Evolutionary conservation across 2,888 invertebrate genomes (phyloP).

Genomic region (Drosophila pegasa): DNA sequence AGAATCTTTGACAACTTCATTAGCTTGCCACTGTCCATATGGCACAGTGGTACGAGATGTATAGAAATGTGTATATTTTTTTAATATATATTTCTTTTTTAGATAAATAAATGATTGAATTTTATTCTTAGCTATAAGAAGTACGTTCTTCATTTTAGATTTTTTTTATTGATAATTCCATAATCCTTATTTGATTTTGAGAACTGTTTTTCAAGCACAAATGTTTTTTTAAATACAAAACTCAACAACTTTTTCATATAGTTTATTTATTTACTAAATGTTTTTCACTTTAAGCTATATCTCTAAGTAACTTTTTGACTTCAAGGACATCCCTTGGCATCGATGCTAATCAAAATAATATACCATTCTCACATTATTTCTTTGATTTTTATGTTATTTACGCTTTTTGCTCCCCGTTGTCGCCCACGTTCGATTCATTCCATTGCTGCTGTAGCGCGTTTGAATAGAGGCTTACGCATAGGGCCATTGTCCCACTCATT

Average conservation of each 20-base stretch:
- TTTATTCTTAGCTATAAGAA: not conserved
- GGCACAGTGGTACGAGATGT: slow-evolving; percentile 14
- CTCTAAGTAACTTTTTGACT: not conserved
- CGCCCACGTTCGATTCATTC: not conserved
- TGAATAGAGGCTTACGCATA: slow-evolving; percentile 1
- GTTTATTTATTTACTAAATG: not conserved
- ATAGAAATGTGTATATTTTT: not conserved
- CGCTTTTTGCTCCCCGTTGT: not conserved
- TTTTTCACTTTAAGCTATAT: not conserved
- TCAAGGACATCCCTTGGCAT: not conserved
- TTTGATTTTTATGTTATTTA: slow-evolving; percentile 17
- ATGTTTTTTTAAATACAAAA: not conserved
- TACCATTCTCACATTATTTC: not conserved
- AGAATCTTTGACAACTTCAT: slow-evolving; percentile 33
- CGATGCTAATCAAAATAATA: not conserved
- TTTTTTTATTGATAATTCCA: not conserved
- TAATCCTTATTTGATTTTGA: not conserved
- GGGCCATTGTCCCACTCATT: slow-evolving; percentile 46
- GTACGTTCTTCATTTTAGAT: not conserved
- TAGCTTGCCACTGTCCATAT: slow-evolving; percentile 1
- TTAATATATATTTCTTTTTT: not conserved
- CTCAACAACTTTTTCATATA: not conserved
- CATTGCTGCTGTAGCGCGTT: not conserved
- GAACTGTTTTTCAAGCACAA: not conserved
- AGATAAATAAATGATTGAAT: not conserved